Evolutionary conservation across 2,888 invertebrate species (phyloP).

Genomic region (Willowsia nigromaculata): DNA sequence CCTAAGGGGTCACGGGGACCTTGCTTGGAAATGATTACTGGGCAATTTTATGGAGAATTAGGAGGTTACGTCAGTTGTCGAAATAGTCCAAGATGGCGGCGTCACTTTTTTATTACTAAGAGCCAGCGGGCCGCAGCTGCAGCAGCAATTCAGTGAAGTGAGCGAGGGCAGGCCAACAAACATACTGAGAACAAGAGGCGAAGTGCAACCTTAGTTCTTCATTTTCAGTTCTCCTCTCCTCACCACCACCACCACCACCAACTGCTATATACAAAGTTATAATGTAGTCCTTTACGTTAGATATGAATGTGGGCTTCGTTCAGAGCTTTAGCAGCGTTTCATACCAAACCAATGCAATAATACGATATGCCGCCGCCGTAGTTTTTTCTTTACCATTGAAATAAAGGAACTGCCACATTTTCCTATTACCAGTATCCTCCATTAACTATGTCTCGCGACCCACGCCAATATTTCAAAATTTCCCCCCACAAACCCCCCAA

Average conservation of each 20-base stretch:
- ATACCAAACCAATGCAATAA: constrained; percentile 8
- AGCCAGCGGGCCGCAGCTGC: constrained; percentile 70
- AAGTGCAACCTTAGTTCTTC: constrained; percentile 68
- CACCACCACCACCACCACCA: neutral
- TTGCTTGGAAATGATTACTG: constrained; percentile 11
- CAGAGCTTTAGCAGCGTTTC: constrained; percentile 67
- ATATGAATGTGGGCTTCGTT: constrained; percentile 61
- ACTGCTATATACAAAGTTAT: neutral
- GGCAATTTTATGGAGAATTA: constrained; percentile 68
- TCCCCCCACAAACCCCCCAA: neutral
- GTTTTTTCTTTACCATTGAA: constrained; percentile 59
- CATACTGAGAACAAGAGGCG: constrained; percentile 68
- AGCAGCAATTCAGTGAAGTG: constrained; percentile 71
- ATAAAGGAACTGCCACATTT: constrained; percentile 66
- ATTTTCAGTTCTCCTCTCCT: constrained; percentile 51
- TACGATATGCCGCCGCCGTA: constrained; percentile 67
- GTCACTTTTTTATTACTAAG: constrained; percentile 71
- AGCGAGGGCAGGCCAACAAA: constrained; percentile 72
- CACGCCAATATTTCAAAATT: constrained; percentile 46
- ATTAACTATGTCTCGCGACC: neutral
- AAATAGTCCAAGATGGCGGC: constrained; percentile 74
- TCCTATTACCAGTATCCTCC: constrained; percentile 40
- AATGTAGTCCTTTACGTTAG: constrained; percentile 30
- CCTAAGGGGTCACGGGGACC: constrained; percentile 62
- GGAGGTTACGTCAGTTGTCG: constrained; percentile 71